Evolutionary conservation across 2,797 vertebrate genomes (phyloP), one percentile per base, ranked within the genome.

Genomic region (Catostomus latipinnis): DNA sequence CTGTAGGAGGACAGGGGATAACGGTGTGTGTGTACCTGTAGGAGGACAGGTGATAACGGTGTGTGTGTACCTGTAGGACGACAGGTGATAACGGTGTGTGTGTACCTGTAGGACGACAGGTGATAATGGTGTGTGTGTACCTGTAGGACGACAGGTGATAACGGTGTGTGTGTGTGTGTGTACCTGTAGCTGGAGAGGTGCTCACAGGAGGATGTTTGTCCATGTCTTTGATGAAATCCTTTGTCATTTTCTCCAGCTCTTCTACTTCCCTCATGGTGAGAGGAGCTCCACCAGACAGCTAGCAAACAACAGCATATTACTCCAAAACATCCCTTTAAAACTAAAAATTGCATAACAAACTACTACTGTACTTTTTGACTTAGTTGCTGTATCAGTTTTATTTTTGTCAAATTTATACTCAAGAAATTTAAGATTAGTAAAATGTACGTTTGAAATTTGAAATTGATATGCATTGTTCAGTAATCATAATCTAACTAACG

Each of bases 221-320:
- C 97, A 99, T 98, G 92, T 98, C 94, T 91, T 95, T 96, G 86
- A 99, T 98, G 79, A 99, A 94, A 83, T 96, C 95, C 88, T 97
- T 93, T 6, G 98, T 98, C 93, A 99, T 92, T 89, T 90, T 94
- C 88, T 99, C 98, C 88, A 99, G 90, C 86, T 98, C 97, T 83
- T 99, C 96, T 22, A 99, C 97, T 81, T 99, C 98, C 84, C 94
- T 96, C 96, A 99, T 96, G 72, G 96, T 96, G 69, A 99, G 92
- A 57, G 95, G 95, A 48, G 91, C 93, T 2, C 94, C 93, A 83
- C 89, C 90, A 8, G 86, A 68, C 22, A 54, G 61, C 62, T 71
- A 62, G 54, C 14, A 34, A 54, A 71, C 16, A 45, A 4, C 5
- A 75, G 34, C 34, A 34, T 34, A 34, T 34, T 34, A 34, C 34